phyloP scores from a whole-genome alignment of 2,888 invertebrate species.

The Zygothrica quintamaculata region DNA sequence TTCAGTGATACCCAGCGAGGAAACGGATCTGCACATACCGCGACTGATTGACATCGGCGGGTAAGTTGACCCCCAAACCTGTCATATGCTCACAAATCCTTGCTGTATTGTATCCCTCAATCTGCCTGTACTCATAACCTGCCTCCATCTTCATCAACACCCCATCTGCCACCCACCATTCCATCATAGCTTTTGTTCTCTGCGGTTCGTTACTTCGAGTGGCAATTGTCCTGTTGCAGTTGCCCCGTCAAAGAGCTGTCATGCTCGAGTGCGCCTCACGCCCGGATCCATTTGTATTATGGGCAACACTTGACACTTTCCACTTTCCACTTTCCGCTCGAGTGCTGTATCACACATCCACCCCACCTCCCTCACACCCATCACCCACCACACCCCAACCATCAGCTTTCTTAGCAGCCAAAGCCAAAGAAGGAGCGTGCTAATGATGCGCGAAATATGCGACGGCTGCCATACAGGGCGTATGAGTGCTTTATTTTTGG shows the following conservation, averaged over 20 bases:
- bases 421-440: slow-evolving; percentile 57
- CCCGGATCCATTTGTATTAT: slow-evolving; percentile 72
- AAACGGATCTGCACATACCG: slow-evolving; percentile 89
- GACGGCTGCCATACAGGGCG: slow-evolving; percentile 40
- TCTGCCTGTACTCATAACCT: slow-evolving; percentile 1
- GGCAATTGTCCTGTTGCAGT: slow-evolving; percentile 67
- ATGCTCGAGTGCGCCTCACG: slow-evolving; percentile 63
- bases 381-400: no score
- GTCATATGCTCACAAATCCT: neutral
- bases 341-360: slow-evolving; percentile 26
- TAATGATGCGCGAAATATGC: slow-evolving; percentile 83
- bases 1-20: slow-evolving; percentile 69
- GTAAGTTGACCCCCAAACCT: slow-evolving; percentile 84
- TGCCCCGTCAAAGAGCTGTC: slow-evolving; percentile 79
- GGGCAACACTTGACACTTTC: slow-evolving; percentile 82
- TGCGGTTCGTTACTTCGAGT: slow-evolving; percentile 79
- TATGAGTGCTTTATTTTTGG: slow-evolving; percentile 70
- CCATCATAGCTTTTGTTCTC: slow-evolving; percentile 61
- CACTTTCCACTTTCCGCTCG: slow-evolving; percentile 53
- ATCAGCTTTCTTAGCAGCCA: no score
- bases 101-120: neutral
- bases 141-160: neutral
- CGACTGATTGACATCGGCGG: slow-evolving; percentile 87
- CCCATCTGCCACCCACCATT: neutral
- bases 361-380: neutral